Conservation (phyloP, 2,797 vertebrate genomes). For the Poecilia gillii region DNA sequence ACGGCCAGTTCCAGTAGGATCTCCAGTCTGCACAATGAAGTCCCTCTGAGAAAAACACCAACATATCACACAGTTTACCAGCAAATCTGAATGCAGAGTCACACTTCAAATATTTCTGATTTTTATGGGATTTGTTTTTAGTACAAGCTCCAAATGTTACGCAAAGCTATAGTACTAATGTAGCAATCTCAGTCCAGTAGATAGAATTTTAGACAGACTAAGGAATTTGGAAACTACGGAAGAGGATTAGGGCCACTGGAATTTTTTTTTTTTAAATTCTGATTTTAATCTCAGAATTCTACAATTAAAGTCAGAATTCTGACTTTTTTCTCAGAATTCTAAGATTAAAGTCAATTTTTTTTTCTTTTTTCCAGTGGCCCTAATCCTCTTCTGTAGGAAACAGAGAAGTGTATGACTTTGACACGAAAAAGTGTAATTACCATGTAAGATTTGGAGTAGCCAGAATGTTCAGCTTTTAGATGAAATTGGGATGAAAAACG, state of each 20-base stretch:
- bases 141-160: not conserved
- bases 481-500: not conserved
- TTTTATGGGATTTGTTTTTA: not conserved
- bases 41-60: slow-evolving; percentile 83
- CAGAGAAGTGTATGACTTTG: not conserved
- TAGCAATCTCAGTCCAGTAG: not conserved
- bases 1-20: slow-evolving; percentile 92
- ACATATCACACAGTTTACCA: not conserved
- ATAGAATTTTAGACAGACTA: not conserved
- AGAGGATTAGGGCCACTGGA: too few species aligned
- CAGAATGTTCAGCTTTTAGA: not conserved
- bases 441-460: not conserved
- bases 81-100: not conserved
- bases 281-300: too few species aligned
- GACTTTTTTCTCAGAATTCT: too few species aligned
- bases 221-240: not conserved
- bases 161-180: not conserved
- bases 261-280: too few species aligned
- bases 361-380: too few species aligned
- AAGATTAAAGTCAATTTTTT: too few species aligned
- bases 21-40: slow-evolving; percentile 95
- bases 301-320: too few species aligned
- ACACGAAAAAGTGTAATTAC: not conserved
- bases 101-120: not conserved
- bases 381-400: not conserved